A percentile compares a stretch with the other conserved stretches of the same genome.
These are phyloP conservation scores for Rotaria sp. DNA, from an alignment of 2,888 invertebrate genomes.

Conservation along the genomic window DNA sequence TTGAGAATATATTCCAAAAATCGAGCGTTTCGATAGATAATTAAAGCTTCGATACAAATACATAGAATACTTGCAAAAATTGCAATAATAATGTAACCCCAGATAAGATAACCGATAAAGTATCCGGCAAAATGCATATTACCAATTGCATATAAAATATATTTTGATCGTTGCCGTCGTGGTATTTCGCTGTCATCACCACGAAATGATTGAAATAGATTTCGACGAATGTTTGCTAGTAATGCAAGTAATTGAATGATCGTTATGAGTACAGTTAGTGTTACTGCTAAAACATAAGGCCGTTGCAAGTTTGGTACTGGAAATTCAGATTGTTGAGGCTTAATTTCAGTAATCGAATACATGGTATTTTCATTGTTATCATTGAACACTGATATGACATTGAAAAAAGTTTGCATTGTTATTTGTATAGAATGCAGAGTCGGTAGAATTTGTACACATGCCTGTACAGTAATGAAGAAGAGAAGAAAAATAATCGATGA, in stretches of 20 bases:
- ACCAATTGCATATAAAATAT: background rate
- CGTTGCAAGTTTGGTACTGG: background rate
- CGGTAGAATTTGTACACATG: background rate
- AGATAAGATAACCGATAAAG: slow-evolving; percentile 15
- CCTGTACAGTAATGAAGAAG: background rate
- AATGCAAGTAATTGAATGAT: background rate
- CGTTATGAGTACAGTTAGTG: background rate
- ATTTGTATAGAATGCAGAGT: background rate
- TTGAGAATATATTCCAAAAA: background rate
- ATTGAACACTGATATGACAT: background rate
- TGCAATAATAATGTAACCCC: background rate
- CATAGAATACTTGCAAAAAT: background rate
- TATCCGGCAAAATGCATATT: slow-evolving; percentile 9
- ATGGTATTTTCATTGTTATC: background rate
- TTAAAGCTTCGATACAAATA: background rate
- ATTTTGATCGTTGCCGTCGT: background rate
- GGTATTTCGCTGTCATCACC: background rate
- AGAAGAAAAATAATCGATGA: background rate
- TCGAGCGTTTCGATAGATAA: background rate
- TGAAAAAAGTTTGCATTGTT: too few relatives aligned
- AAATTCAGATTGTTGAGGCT: background rate
- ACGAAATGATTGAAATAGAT: background rate
- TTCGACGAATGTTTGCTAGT: slow-evolving; percentile 3
- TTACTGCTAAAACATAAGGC: background rate
- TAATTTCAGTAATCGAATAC: too few relatives aligned